Percentiles rank a stretch among this genome's conserved stretches.
Evolutionary conservation across 2,888 invertebrate genomes (phyloP).

Genomic region (Sinelater perroti): DNA sequence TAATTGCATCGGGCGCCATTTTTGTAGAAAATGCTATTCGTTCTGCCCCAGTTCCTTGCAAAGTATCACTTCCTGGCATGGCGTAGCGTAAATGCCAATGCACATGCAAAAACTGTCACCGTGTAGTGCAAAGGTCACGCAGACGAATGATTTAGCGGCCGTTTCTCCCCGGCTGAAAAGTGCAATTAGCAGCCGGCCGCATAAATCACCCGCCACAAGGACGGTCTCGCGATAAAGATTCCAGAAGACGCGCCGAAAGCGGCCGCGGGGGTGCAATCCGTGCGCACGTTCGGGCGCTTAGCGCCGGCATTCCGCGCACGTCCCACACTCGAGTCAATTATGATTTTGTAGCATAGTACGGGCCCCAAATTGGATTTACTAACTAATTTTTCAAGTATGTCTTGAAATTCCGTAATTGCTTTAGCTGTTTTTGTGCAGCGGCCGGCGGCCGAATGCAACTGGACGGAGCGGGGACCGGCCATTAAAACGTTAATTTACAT

Average conservation of each 20-base stretch:
- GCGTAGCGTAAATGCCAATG: conserved; percentile 38
- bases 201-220: conserved; percentile 39
- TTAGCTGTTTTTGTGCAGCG: conserved; percentile 29
- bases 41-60: conserved; percentile 40
- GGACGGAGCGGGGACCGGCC: conserved; percentile 34
- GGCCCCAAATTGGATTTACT: conserved; percentile 30
- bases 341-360: conserved; percentile 27
- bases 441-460: conserved; percentile 31
- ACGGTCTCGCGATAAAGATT: conserved; percentile 35
- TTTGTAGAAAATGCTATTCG: conserved; percentile 40
- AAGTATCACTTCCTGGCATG: conserved; percentile 35
- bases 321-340: conserved; percentile 34
- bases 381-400: conserved; percentile 33
- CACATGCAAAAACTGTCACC: conserved; percentile 39
- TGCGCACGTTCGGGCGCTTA: conserved; percentile 26
- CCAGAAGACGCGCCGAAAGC: conserved; percentile 23
- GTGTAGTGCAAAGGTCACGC: conserved; percentile 32
- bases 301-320: conserved; percentile 32
- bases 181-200: conserved; percentile 33
- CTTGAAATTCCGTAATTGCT: conserved; percentile 31
- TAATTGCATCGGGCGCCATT: conserved; percentile 12
- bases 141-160: conserved; percentile 13
- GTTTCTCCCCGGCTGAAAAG: conserved; percentile 1
- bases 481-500: conserved; percentile 57
- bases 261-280: conserved; percentile 27